These are phyloP conservation scores for Pungitius pungitius DNA, from an alignment of 2,113 vertebrate genomes.

Conservation along the genomic window DNA sequence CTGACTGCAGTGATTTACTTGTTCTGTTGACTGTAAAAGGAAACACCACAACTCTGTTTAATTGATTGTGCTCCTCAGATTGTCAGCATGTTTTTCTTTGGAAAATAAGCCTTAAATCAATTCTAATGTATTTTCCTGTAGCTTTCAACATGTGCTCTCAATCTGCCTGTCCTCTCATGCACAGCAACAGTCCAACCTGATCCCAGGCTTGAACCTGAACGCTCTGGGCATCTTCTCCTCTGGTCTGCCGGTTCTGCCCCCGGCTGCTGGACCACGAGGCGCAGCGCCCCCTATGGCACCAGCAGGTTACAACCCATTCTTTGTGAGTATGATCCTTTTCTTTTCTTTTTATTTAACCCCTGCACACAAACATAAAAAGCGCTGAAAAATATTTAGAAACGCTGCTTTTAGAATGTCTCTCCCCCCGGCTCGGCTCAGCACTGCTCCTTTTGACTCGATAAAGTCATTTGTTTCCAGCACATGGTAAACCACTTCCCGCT, in stretches of 20 bases:
- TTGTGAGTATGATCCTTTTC: slow-evolving; percentile 81
- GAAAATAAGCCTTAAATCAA: not conserved
- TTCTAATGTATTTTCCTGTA: not conserved
- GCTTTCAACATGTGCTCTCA: not conserved
- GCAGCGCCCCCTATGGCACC: slow-evolving; percentile 77
- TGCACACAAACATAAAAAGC: slow-evolving; percentile 1
- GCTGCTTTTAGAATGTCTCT: not conserved
- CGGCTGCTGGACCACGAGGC: slow-evolving; percentile 82
- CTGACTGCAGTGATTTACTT: not conserved
- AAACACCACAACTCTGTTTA: not conserved
- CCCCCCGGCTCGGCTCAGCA: not conserved
- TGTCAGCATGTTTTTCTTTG: not conserved
- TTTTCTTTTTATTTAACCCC: not conserved
- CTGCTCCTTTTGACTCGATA: slow-evolving; percentile 15
- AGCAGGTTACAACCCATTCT: slow-evolving; percentile 87
- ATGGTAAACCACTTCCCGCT: slow-evolving; percentile 30
- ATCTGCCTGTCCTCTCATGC: not conserved
- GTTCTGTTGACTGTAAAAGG: not conserved
- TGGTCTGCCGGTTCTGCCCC: slow-evolving; percentile 86
- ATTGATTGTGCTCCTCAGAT: not conserved
- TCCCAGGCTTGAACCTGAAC: slow-evolving; percentile 93
- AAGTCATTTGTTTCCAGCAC: slow-evolving; percentile 24
- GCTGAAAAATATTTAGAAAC: not conserved
- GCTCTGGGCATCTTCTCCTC: slow-evolving; percentile 96
- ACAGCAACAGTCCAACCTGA: slow-evolving; percentile 94